Evolutionary conservation across 2,797 vertebrate genomes (phyloP).

Genomic region (Coluber constrictor): DNA sequence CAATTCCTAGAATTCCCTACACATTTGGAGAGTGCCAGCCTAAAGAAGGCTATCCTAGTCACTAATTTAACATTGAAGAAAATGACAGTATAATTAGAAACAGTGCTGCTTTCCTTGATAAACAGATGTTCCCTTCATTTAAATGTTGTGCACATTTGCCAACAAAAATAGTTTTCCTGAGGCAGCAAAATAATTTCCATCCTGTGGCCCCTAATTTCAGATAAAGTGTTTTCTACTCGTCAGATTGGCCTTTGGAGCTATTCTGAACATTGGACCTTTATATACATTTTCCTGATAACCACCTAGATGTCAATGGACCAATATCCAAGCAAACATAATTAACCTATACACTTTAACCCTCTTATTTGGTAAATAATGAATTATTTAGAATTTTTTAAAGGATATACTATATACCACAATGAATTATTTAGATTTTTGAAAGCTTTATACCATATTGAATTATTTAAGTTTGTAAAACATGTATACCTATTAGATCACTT

Average conservation of each 20-base stretch:
- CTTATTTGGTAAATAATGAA: constrained; percentile 64
- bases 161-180: constrained; percentile 59
- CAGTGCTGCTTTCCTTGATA: constrained; percentile 60
- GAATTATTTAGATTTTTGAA: constrained; percentile 20
- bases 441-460: constrained; percentile 44
- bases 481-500: constrained; percentile 44
- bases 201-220: constrained; percentile 61
- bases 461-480: constrained; percentile 44
- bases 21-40: not conserved
- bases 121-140: constrained; percentile 70
- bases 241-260: constrained; percentile 36
- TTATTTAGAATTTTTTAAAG: constrained; percentile 48
- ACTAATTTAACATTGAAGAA: constrained; percentile 67
- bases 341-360: constrained; percentile 54
- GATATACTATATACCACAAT: not conserved
- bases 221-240: constrained; percentile 44
- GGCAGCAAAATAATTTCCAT: constrained; percentile 59
- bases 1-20: not conserved
- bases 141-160: constrained; percentile 53
- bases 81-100: constrained; percentile 71
- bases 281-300: constrained; percentile 56
- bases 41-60: constrained; percentile 44
- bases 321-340: constrained; percentile 66
- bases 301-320: constrained; percentile 63
- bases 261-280: constrained; percentile 45